Percentiles rank a stretch among this genome's conserved stretches.
Evolutionary conservation across 2,113 vertebrate species (phyloP).

Genomic region (Pelecanoides urinatrix): DNA sequence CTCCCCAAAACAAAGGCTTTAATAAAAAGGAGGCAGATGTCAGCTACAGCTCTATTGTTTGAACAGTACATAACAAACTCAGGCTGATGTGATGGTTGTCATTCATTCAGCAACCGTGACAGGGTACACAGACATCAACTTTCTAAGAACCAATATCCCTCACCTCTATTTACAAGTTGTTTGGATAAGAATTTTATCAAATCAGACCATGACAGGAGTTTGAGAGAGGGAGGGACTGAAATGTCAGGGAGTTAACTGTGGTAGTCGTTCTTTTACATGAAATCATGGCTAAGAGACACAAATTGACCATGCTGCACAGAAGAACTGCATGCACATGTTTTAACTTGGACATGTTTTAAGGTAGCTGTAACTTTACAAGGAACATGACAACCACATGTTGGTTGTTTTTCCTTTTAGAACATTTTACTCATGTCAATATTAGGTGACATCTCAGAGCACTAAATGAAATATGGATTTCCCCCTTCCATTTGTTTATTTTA

Average conservation of each 20-base stretch:
- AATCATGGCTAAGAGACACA: background rate
- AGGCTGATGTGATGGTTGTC: background rate
- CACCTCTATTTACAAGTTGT: background rate
- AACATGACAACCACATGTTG: background rate
- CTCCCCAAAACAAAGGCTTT: constrained; percentile 22
- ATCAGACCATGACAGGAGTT: background rate
- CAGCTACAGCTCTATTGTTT: background rate
- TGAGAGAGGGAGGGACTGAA: background rate
- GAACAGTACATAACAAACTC: background rate
- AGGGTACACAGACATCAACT: background rate
- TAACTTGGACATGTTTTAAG: background rate
- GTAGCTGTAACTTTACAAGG: background rate
- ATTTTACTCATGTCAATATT: background rate
- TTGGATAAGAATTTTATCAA: background rate
- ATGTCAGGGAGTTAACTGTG: background rate
- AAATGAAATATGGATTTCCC: background rate
- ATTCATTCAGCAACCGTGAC: background rate
- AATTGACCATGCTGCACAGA: background rate
- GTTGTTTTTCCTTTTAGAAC: background rate
- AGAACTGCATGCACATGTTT: background rate
- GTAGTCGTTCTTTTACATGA: background rate
- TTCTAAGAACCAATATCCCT: background rate
- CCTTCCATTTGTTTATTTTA: background rate
- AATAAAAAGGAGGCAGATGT: background rate
- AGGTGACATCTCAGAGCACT: background rate